Base-by-base conservation (phyloP, 2,113 vertebrate species). In the Empidonax traillii region DNA sequence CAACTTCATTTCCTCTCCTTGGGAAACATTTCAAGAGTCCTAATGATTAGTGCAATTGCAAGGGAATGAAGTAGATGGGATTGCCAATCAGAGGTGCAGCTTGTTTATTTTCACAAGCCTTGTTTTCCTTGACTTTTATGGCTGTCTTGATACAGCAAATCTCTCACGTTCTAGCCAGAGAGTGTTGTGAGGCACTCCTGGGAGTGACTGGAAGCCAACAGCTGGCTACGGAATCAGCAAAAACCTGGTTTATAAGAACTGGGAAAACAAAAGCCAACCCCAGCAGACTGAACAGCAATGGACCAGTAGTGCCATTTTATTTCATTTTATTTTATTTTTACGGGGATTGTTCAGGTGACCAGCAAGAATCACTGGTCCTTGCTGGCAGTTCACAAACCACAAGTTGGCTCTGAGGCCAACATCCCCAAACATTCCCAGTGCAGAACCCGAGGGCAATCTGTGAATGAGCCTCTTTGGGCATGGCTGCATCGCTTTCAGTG, bases 1-100 rank as follows among this genome's bases (percentile, higher is more conserved):
- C 97, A 98, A 98, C 96, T 98, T 96, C 90, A 97, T 98, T 98
- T 98, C 97, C 98, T 97, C 91, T 97, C 95, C 86, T 94, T 95
- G 98, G 97, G 98, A 98, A 95, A 92, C 66, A 58, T 96, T 98
- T 98, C 97, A 97, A 93, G 96, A 97, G 93, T 94, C 96, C 97
- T 97, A 98, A 98, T 37, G 97, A 97, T 97, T 96, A 98, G 96
- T 96, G 88, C 76, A 72, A 67, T 62, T 85, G 81, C 14, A 66
- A 85, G 73, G 78, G 59, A 94, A 53, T 24, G 55, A 86, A 73
- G 51, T 30, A 69, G 93, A 68, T 49, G 53, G 61, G 91, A 90
- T 61, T 91, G 56, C 86, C 80, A 76, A 35, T 93, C 95, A 92
- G 77, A 94, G 96, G 94, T 95, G 85, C 94, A 97, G 97, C 82